phyloP scores from a whole-genome alignment of 2,797 vertebrate genomes.

The Pagetopsis macropterus region DNA sequence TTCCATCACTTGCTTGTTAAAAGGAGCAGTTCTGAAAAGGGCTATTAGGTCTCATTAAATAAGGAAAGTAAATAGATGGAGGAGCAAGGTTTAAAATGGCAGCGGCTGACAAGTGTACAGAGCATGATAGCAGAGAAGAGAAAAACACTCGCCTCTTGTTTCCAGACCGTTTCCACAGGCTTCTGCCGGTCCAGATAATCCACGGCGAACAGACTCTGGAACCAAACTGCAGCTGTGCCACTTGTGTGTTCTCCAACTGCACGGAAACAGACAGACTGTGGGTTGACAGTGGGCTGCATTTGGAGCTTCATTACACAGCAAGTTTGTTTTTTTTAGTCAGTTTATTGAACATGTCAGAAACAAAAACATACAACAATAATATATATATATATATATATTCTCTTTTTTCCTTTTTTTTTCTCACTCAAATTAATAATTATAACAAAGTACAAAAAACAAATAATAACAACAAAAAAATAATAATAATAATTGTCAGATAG shows the following conservation, averaged over 20 bases:
- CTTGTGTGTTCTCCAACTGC: conserved; percentile 90
- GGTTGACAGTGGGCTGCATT: background rate
- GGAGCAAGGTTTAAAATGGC: conserved; percentile 8
- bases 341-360: too few relatives aligned
- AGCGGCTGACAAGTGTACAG: conserved; percentile 17
- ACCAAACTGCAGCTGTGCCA: conserved; percentile 92
- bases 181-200: conserved; percentile 81
- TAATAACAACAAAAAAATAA: too few relatives aligned
- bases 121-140: conserved; percentile 7
- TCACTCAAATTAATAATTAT: too few relatives aligned
- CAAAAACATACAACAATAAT: too few relatives aligned
- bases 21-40: conserved; percentile 40
- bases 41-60: conserved; percentile 59
- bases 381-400: too few relatives aligned
- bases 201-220: conserved; percentile 86
- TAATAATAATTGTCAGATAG: too few relatives aligned
- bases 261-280: conserved; percentile 17
- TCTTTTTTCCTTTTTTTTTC: too few relatives aligned
- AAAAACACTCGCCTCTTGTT: conserved; percentile 86
- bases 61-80: conserved; percentile 28
- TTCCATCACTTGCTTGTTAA: conserved; percentile 57
- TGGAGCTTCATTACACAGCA: background rate
- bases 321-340: too few relatives aligned
- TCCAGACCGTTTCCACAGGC: conserved; percentile 91
- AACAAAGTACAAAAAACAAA: too few relatives aligned